Evolutionary conservation across 2,113 vertebrate genomes (phyloP).

Genomic region (Pangasianodon hypophthalmus): DNA sequence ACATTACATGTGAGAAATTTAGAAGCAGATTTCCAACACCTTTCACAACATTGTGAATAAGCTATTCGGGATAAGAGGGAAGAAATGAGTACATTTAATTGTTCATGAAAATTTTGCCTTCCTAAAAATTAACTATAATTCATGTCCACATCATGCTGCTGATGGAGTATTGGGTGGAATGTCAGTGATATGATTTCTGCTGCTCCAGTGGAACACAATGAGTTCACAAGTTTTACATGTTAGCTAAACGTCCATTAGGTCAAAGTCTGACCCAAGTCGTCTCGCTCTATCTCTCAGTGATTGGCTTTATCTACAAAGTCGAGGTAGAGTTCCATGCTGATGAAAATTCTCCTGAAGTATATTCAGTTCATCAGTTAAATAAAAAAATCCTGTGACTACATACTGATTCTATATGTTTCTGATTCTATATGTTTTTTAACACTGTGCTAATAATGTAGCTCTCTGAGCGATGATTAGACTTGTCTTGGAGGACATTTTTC

Average conservation of each 20-base stretch:
- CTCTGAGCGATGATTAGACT: not conserved
- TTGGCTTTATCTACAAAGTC: conserved; percentile 18
- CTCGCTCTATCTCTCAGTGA: conserved; percentile 37
- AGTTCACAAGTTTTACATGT: not conserved
- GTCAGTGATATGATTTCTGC: conserved; percentile 1
- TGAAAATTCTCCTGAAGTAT: not conserved
- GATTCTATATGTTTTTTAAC: not conserved
- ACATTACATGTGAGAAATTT: not conserved
- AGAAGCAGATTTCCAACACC: not conserved
- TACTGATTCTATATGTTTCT: too few species aligned
- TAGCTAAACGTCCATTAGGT: conserved; percentile 11
- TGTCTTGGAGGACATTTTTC: not conserved
- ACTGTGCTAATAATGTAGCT: not conserved
- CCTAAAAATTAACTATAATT: not conserved
- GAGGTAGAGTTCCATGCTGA: not conserved
- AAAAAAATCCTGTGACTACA: not conserved
- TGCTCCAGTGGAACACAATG: not conserved
- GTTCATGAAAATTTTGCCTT: too few species aligned
- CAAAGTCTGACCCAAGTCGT: conserved; percentile 40
- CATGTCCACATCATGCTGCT: not conserved
- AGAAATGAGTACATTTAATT: not conserved
- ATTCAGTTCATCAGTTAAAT: not conserved
- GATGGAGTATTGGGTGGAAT: not conserved
- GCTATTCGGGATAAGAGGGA: not conserved
- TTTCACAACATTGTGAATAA: not conserved